Percentiles rank a stretch among this genome's conserved stretches.
Evolutionary conservation across 2,113 vertebrate genomes (phyloP).

Genomic region (Serinus canaria): DNA sequence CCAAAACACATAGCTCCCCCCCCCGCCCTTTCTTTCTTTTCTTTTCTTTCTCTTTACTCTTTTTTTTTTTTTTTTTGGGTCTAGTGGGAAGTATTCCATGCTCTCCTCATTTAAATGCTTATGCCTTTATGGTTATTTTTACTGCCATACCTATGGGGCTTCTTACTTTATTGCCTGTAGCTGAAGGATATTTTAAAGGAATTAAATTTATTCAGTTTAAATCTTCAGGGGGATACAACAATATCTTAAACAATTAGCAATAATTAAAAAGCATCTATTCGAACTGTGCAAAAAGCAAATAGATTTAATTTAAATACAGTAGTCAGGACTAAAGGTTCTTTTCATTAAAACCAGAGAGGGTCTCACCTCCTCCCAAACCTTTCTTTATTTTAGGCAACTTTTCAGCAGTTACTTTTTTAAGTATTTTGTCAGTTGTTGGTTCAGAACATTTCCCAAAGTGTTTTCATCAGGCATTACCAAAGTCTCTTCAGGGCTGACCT

Average conservation of each 20-base stretch:
- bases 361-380: neutral
- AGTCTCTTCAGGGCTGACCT: neutral
- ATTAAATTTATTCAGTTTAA: slow-evolving; percentile 69
- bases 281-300: slow-evolving; percentile 68
- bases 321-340: slow-evolving; percentile 43
- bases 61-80: neutral
- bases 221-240: slow-evolving; percentile 66
- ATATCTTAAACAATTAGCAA: slow-evolving; percentile 76
- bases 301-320: slow-evolving; percentile 71
- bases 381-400: slow-evolving; percentile 18
- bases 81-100: slow-evolving; percentile 57
- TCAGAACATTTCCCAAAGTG: neutral
- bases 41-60: neutral
- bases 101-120: slow-evolving; percentile 68
- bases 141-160: slow-evolving; percentile 70
- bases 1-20: slow-evolving; percentile 67
- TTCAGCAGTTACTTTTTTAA: neutral
- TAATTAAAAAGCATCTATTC: slow-evolving; percentile 79
- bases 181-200: slow-evolving; percentile 69
- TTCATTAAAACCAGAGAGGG: neutral
- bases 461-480: neutral
- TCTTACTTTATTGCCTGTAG: slow-evolving; percentile 67
- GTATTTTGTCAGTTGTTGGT: neutral
- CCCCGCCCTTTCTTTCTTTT: neutral
- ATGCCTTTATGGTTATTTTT: slow-evolving; percentile 73